Evolutionary conservation across 1,140 invertebrate genomes (phyloP), one percentile per base, ranked within the genome.

Genomic region (Drosophila sproati): DNA sequence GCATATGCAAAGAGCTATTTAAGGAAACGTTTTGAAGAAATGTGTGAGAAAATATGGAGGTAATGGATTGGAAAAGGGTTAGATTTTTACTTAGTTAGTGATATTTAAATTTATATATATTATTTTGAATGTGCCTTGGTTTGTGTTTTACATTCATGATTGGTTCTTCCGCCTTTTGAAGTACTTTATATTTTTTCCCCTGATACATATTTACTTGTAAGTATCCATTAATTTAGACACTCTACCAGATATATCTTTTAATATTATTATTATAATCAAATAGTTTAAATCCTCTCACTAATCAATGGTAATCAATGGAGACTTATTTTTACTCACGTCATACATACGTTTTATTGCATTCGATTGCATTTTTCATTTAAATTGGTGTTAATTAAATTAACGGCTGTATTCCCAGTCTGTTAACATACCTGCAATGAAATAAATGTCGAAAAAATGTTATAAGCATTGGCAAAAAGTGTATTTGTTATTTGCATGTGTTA

Each of bases 401-500:
- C 85, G 67, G 52, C 68, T 72, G 28, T 61, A 57, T 62, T 74
- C 62, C 51, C 64, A 61, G 50, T 57, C 47, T 71, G 68, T 75
- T 75, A 76, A 73, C 69, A 50, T 72, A 88, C 83, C 83, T 88
- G 83, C 43, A 88, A 88, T 57, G 80, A 88, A 83, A 69, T 73
- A 71, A 60, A 60, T 64, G 20, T 56, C 41, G 43, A 72, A 71
- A 39, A 74, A 59, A 59, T 62, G 60, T 73, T 68, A 62, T 78
- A 64, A 63, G 69, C 72, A 56, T 62, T 72, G 66, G 64, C 57
- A 64, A 67, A 77, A 86, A 75, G 39, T 43, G 10, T 61, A 37
- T 61, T 57, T 62, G 6, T 77, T 75, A 63, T 77, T 72, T 83
- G 67, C 61, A 52, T 66, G 48, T 64, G 60, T 41, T 12, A 12